A percentile compares a stretch with the other conserved stretches of the same genome.
phyloP scores from a whole-genome alignment of 1,140 invertebrate species.

The Macrocentrus cingulum region DNA sequence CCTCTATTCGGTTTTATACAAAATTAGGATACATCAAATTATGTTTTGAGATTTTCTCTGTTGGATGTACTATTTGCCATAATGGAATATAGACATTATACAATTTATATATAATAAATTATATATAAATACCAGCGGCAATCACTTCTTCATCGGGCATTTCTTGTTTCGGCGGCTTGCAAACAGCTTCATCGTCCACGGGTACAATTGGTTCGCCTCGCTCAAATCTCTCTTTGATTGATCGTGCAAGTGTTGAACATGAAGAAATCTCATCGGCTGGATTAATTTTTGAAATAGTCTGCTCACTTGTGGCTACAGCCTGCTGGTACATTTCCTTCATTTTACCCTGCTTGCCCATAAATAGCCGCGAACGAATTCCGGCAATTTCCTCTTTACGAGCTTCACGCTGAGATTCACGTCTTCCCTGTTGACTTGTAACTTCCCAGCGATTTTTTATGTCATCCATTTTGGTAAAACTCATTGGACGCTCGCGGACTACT shows the following conservation, averaged over 20 bases:
- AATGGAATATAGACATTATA: background rate
- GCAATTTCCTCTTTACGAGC: constrained; percentile 87
- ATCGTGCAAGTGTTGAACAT: constrained; percentile 67
- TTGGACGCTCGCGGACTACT: constrained; percentile 68
- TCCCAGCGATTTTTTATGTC: constrained; percentile 81
- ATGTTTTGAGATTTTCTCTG: too few species aligned
- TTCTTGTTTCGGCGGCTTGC: constrained; percentile 58
- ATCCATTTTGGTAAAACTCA: constrained; percentile 81
- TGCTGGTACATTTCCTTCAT: constrained; percentile 92
- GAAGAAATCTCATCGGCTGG: constrained; percentile 66
- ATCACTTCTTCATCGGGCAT: constrained; percentile 80
- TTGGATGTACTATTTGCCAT: too few species aligned
- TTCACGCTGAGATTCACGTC: constrained; percentile 71
- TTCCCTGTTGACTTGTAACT: constrained; percentile 64
- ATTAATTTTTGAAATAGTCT: constrained; percentile 58
- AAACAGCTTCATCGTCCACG: constrained; percentile 63
- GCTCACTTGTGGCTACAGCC: constrained; percentile 79
- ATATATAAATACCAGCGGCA: constrained; percentile 68
- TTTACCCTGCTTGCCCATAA: constrained; percentile 85
- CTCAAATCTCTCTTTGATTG: constrained; percentile 82
- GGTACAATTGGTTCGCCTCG: constrained; percentile 68
- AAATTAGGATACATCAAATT: too few species aligned
- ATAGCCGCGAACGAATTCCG: constrained; percentile 78
- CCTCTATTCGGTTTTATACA: too few species aligned
- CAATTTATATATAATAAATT: background rate